These are phyloP conservation scores for Latrodectus geometricus DNA, from an alignment of 1,140 invertebrate species.

Conservation along the genomic window DNA sequence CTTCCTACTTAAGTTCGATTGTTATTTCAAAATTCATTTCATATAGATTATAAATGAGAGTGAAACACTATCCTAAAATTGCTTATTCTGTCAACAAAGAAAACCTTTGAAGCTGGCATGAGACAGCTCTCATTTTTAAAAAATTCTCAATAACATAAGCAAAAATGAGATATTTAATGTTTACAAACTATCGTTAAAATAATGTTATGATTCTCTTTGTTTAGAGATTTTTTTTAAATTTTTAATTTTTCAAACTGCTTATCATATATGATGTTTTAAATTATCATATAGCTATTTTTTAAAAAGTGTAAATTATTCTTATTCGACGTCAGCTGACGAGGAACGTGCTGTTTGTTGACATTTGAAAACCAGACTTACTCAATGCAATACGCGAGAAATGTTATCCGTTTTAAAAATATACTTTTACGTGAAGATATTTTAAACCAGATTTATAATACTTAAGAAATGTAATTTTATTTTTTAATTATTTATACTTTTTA, in stretches of 20 bases:
- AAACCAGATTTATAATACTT: no score
- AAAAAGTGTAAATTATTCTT: not conserved
- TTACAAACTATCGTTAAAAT: not conserved
- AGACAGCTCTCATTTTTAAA: no score
- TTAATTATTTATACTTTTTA: no score
- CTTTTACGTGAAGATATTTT: no score
- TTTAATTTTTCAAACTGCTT: not conserved
- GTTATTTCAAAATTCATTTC: no score
- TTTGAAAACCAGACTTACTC: not conserved
- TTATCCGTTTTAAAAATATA: not conserved
- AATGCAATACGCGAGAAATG: not conserved
- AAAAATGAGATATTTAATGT: not conserved
- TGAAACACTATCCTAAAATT: no score
- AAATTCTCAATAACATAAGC: no score
- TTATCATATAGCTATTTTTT: not conserved
- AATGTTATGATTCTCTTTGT: not conserved
- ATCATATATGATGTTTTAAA: not conserved
- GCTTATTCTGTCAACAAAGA: no score
- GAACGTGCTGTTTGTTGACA: constrained; percentile 7
- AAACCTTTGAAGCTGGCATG: no score
- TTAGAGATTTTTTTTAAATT: not conserved
- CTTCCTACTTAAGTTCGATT: no score
- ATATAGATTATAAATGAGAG: no score
- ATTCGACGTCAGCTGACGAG: not conserved
- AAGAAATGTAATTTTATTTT: no score